phyloP scores from a whole-genome alignment of 2,113 vertebrate genomes.

The Heteronetta atricapilla region DNA sequence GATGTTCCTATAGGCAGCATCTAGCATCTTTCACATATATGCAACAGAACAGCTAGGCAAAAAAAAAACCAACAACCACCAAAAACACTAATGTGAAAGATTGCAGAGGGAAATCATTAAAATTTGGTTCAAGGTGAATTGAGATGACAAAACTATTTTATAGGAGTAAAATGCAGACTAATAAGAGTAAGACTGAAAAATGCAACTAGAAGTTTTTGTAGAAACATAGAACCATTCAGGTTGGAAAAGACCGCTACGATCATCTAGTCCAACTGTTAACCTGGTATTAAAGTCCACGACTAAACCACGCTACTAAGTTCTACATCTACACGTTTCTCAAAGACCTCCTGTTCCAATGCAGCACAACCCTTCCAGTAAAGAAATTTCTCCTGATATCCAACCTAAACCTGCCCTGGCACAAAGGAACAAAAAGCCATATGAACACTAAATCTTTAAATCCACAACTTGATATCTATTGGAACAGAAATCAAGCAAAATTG shows the following conservation, averaged over 20 bases:
- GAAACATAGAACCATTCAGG: not conserved
- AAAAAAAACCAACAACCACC: not conserved
- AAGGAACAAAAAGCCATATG: not conserved
- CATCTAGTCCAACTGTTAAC: no score
- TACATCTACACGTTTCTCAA: no score
- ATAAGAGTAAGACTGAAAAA: not conserved
- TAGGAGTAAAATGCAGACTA: not conserved
- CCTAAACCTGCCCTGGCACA: no score
- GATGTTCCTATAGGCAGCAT: not conserved
- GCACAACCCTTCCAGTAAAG: no score
- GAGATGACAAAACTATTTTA: not conserved
- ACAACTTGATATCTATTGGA: constrained; percentile 13
- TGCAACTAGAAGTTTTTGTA: not conserved
- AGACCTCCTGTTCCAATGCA: no score
- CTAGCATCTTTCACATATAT: not conserved
- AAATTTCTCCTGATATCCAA: no score
- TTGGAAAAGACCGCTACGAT: no score
- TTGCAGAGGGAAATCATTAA: not conserved
- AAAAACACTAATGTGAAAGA: not conserved
- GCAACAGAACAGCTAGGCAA: not conserved
- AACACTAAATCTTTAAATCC: constrained; percentile 16
- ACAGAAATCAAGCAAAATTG: constrained; percentile 4
- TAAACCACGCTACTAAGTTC: no score
- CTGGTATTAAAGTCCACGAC: no score
- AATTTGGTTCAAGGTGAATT: not conserved